phyloP scores from a whole-genome alignment of 2,888 invertebrate genomes.

The Pristionchus entomophagus region DNA sequence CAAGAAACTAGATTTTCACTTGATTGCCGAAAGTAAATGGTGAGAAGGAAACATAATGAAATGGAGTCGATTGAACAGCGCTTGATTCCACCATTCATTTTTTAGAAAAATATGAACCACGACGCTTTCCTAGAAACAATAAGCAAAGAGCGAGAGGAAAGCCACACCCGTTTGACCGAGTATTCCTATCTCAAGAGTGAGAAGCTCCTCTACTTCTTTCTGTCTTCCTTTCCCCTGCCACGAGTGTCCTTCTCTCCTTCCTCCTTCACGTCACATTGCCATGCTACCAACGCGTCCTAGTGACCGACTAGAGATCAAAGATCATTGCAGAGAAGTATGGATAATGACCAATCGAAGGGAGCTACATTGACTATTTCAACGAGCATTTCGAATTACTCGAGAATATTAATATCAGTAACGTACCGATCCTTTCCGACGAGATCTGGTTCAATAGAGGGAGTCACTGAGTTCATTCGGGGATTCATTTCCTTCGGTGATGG shows the following conservation, averaged over 20 bases:
- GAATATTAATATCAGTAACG: not conserved
- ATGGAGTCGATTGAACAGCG: too few relatives aligned
- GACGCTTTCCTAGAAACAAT: too few relatives aligned
- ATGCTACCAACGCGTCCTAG: not conserved
- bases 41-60: too few relatives aligned
- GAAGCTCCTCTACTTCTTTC: not conserved
- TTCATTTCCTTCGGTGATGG: conserved; percentile 42
- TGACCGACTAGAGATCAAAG: not conserved
- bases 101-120: too few relatives aligned
- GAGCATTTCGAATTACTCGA: too few relatives aligned
- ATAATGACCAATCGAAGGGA: not conserved
- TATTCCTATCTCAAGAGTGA: not conserved
- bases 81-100: too few relatives aligned
- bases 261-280: not conserved
- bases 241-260: conserved; percentile 9
- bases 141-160: too few relatives aligned
- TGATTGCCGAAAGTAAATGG: too few relatives aligned
- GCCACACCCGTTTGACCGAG: too few relatives aligned
- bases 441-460: conserved; percentile 72
- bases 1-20: too few relatives aligned
- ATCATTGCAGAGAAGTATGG: too few relatives aligned
- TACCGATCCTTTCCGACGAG: conserved; percentile 73
- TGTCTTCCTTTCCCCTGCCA: not conserved
- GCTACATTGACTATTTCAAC: not conserved
- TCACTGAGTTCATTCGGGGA: conserved; percentile 53